Conservation (phyloP, 1,140 invertebrate genomes). For the Globodera ellingtonae region DNA sequence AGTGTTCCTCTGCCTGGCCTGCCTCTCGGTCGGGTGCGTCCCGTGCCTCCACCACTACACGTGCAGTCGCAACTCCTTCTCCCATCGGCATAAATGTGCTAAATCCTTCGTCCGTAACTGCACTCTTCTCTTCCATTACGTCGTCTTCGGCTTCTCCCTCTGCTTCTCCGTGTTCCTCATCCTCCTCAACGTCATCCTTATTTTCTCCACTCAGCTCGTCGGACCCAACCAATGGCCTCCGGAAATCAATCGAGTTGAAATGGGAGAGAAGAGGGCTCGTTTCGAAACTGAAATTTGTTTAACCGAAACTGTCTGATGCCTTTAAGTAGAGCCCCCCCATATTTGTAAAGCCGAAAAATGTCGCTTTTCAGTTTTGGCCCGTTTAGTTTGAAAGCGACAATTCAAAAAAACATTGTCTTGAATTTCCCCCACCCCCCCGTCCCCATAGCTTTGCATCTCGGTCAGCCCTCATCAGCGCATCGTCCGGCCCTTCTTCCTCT, state of each 20-base stretch:
- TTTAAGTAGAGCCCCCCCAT: too few species aligned
- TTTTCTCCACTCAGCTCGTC: slow-evolving; percentile 56
- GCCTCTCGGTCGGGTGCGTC: slow-evolving; percentile 41
- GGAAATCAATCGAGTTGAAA: slow-evolving; percentile 50
- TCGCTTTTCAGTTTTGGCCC: background rate
- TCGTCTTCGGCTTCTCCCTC: slow-evolving; percentile 52
- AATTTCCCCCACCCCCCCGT: background rate
- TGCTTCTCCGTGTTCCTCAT: slow-evolving; percentile 41
- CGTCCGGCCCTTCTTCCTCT: slow-evolving; percentile 26
- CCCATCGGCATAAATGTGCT: slow-evolving; percentile 54
- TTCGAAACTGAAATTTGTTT: too few species aligned
- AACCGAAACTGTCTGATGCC: too few species aligned
- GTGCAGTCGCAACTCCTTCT: slow-evolving; percentile 54
- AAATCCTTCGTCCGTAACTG: slow-evolving; percentile 55
- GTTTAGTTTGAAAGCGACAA: slow-evolving; percentile 32
- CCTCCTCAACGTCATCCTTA: slow-evolving; percentile 49
- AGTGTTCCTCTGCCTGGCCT: slow-evolving; percentile 45
- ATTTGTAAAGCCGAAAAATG: too few species aligned
- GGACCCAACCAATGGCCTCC: slow-evolving; percentile 55
- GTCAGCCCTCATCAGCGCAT: slow-evolving; percentile 26
- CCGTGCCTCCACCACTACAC: slow-evolving; percentile 56
- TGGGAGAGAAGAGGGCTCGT: background rate
- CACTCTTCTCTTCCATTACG: slow-evolving; percentile 56
- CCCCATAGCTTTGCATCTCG: slow-evolving; percentile 32
- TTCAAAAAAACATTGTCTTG: background rate